Evolutionary conservation across 1,140 invertebrate genomes (phyloP), one percentile per base, ranked within the genome.

Genomic region (Drosophila eugracilis): DNA sequence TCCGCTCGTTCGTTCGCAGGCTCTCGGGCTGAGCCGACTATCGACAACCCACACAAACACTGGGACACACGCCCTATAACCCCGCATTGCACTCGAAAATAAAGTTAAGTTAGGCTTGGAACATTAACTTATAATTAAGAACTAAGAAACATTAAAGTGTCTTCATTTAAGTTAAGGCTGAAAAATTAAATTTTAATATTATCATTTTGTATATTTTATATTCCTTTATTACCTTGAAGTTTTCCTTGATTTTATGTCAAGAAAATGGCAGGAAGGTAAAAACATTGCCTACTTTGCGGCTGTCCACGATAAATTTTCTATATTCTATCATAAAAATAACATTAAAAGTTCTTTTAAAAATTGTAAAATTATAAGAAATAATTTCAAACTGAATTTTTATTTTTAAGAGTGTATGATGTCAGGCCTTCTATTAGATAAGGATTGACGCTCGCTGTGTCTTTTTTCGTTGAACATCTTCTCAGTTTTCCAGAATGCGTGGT

Each of bases 1-100:
- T 73, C 42, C 39, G 60, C 26, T 72, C 67, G 47, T 41, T 73
- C 69, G 41, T 73, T 73, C 71, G 47, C 55, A 67, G 60, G 62
- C 65, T 53, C 47, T 67, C 62, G 45, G 37, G 45, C 45, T 36
- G 45, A 30, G 60, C 62, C 63, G 63, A 67, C 60, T 44, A 67
- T 66, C 36, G 60, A 42, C 59, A 66, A 15, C 26, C 10, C 55
- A 63, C 26, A 50, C 45, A 67, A n/a, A 42, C 42, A 49, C 24
- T 22, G 41, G 22, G 19, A 15, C 30, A 0, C 14, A 41, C 24
- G 30, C 26, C n/a, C 15, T 17, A 17, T 28, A 21, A 54, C 15
- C 15, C 55, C 7, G 26, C 1, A n/a, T n/a, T 36, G 28, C 60
- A 65, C 60, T 65, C 4, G 0, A 32, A 19, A 12, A 47, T n/a